These are phyloP conservation scores for Melipona quadrifasciata DNA, from an alignment of 1,140 invertebrate species.

Conservation along the genomic window DNA sequence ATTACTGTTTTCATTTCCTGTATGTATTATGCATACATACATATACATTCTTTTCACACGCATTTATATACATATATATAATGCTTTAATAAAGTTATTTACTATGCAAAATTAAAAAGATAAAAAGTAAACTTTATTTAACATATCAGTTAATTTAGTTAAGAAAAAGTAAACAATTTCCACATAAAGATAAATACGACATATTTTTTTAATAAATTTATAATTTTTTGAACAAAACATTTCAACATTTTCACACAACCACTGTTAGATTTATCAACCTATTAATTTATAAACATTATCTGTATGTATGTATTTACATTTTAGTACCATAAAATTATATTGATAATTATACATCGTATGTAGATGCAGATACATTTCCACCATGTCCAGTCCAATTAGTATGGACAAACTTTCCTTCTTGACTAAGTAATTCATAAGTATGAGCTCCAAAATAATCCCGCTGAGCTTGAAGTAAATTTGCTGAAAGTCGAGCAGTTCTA, in stretches of 20 bases:
- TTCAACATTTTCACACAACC: background rate
- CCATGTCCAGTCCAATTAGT: conserved; percentile 99
- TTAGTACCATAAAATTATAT: background rate
- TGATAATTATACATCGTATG: conserved; percentile 91
- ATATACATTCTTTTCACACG: no score
- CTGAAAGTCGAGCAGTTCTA: conserved; percentile 90
- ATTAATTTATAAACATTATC: background rate
- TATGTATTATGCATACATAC: no score
- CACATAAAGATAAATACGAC: background rate
- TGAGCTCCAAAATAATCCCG: conserved; percentile 99
- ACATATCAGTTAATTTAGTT: background rate
- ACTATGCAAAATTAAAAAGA: background rate
- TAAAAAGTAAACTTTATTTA: background rate
- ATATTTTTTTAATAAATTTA: conserved; percentile 13
- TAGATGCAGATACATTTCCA: conserved; percentile 97
- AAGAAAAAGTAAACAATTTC: background rate
- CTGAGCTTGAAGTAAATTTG: conserved; percentile 97
- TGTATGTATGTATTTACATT: conserved; percentile 23
- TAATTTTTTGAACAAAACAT: conserved; percentile 3
- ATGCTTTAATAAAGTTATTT: background rate
- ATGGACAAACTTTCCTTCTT: conserved; percentile 96
- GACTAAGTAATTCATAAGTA: conserved; percentile 95
- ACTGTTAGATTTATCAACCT: conserved; percentile 20
- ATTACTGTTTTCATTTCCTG: conserved; percentile 10
- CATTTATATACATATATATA: background rate